Percentiles rank a stretch among this genome's conserved stretches.
phyloP scores from a whole-genome alignment of 2,797 vertebrate genomes.

The Sebastiscus albofasciatus region DNA sequence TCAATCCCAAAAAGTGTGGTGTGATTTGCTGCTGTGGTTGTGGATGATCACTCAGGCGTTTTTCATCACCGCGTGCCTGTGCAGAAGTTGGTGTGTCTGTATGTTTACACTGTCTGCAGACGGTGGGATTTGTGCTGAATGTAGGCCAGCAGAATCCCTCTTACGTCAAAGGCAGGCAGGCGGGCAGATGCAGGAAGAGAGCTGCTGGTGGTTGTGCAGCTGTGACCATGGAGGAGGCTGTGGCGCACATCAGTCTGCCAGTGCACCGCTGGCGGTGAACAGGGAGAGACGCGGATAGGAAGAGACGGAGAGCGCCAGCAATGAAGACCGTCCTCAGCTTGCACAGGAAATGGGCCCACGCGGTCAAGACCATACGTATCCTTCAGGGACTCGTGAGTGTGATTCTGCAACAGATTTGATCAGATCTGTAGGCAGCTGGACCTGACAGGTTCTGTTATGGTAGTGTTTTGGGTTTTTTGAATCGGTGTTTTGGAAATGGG shows the following conservation, averaged over 20 bases:
- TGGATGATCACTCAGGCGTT: conserved; percentile 9
- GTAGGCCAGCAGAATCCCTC: conserved; percentile 94
- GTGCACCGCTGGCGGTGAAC: conserved; percentile 67
- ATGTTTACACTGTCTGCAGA: conserved; percentile 74
- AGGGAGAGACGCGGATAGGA: conserved; percentile 45
- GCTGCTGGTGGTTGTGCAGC: conserved; percentile 78
- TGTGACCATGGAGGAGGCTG: conserved; percentile 75
- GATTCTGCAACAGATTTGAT: conserved; percentile 15
- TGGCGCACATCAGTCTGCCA: conserved; percentile 64
- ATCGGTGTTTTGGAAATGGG: neutral
- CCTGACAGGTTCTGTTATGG: neutral
- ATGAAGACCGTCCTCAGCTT: conserved; percentile 90
- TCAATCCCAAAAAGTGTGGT: neutral
- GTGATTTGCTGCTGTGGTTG: conserved; percentile 4
- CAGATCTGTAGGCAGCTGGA: conserved; percentile 12
- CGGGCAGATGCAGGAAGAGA: conserved; percentile 81
- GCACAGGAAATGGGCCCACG: conserved; percentile 90
- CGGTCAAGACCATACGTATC: conserved; percentile 90
- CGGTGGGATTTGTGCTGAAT: conserved; percentile 91
- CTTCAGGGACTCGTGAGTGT: conserved; percentile 91
- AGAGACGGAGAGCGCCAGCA: conserved; percentile 18
- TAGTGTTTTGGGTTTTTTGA: neutral
- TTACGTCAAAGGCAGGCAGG: conserved; percentile 87
- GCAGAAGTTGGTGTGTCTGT: conserved; percentile 53
- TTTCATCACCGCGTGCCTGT: conserved; percentile 34